Evolutionary conservation across 2,113 vertebrate genomes (phyloP).

Genomic region (Myanophis thanlyinensis): DNA sequence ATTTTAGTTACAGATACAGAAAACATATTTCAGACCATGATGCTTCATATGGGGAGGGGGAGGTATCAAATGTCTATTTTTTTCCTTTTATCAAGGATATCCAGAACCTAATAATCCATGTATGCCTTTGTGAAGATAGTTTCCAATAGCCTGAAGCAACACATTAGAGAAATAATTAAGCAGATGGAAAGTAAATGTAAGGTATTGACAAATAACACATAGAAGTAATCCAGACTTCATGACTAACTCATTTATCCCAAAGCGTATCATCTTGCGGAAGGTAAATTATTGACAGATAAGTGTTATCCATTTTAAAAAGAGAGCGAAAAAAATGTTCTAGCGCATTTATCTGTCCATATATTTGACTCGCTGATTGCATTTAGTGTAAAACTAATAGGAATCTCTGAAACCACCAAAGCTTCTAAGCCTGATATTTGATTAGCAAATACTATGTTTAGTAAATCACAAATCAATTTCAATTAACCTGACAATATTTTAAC

Average conservation of each 20-base stretch:
- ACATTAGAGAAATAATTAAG: slow-evolving; percentile 40
- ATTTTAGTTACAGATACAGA: neutral
- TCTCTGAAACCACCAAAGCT: slow-evolving; percentile 24
- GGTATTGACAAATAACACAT: slow-evolving; percentile 8
- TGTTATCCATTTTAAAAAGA: slow-evolving; percentile 17
- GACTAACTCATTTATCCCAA: neutral
- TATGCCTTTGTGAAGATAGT: neutral
- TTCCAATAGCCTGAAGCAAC: neutral
- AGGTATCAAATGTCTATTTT: slow-evolving; percentile 35
- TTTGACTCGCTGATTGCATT: slow-evolving; percentile 20
- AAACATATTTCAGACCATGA: slow-evolving; percentile 5
- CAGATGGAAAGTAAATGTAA: slow-evolving; percentile 29
- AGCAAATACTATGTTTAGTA: slow-evolving; percentile 59
- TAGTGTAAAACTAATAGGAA: slow-evolving; percentile 8
- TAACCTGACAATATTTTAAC: slow-evolving; percentile 71
- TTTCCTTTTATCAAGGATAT: neutral
- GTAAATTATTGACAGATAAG: neutral
- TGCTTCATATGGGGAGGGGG: neutral
- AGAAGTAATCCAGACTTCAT: slow-evolving; percentile 10
- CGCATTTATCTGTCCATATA: slow-evolving; percentile 26
- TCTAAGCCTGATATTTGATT: slow-evolving; percentile 44
- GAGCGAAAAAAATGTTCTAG: slow-evolving; percentile 6
- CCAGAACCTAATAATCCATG: slow-evolving; percentile 14
- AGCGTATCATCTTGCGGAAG: neutral
- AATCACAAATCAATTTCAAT: slow-evolving; percentile 69